Evolutionary conservation across 2,797 vertebrate genomes (phyloP).

Genomic region (Pseudochromis fuscus): DNA sequence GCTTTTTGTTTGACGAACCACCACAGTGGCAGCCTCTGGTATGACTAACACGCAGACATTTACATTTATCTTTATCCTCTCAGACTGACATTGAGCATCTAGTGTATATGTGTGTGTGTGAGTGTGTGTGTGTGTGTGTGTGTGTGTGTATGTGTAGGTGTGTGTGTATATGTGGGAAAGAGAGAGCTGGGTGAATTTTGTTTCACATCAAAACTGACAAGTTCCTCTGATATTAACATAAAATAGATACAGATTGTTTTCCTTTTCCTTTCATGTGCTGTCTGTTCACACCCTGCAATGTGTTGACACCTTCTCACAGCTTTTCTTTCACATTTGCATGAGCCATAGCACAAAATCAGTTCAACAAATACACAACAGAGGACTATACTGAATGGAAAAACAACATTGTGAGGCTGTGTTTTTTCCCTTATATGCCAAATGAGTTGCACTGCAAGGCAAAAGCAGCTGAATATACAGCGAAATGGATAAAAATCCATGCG

Average conservation of each 20-base stretch:
- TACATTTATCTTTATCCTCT: conserved; percentile 49
- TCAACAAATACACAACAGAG: conserved; percentile 28
- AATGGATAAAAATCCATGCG: neutral
- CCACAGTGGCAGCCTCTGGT: conserved; percentile 25
- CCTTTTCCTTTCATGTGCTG: conserved; percentile 32
- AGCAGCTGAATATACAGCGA: neutral
- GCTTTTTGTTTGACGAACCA: conserved; percentile 23
- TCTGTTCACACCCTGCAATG: conserved; percentile 31
- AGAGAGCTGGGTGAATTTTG: conserved; percentile 22
- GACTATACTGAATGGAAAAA: conserved; percentile 10
- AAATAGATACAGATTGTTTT: conserved; percentile 53
- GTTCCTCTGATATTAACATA: conserved; percentile 60
- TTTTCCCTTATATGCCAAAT: neutral
- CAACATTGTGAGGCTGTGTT: conserved; percentile 8
- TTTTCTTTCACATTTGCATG: conserved; percentile 38
- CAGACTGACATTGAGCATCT: conserved; percentile 31
- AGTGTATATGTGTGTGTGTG: conserved; percentile 17
- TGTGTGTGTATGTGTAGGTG: neutral
- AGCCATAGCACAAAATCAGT: conserved; percentile 18
- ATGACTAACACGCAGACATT: conserved; percentile 52
- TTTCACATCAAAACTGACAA: conserved; percentile 54
- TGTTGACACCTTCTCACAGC: conserved; percentile 46
- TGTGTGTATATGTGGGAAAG: neutral
- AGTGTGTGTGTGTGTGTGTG: neutral
- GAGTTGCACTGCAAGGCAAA: neutral